phyloP scores from a whole-genome alignment of 2,797 vertebrate genomes.

The Anomalospiza imberbis region DNA sequence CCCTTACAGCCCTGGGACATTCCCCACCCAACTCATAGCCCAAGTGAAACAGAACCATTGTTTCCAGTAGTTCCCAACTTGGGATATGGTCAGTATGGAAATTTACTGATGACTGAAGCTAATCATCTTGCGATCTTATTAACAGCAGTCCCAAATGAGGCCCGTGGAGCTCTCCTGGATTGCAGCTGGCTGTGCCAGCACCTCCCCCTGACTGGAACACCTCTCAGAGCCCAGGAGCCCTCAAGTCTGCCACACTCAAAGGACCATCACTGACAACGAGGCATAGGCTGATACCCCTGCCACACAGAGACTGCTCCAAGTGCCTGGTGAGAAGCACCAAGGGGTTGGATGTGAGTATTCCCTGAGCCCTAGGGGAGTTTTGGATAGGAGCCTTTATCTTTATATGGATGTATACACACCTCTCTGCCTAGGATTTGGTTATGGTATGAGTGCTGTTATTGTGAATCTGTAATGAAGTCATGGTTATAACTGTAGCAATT shows the following conservation, averaged over 20 bases:
- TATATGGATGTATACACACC: too few species aligned
- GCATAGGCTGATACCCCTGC: not conserved
- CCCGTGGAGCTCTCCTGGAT: not conserved
- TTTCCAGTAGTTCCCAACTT: not conserved
- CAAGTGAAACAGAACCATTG: not conserved
- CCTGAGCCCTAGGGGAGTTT: not conserved
- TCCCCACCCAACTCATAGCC: not conserved
- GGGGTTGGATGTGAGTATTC: not conserved
- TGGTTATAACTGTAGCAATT: not conserved
- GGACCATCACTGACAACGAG: not conserved
- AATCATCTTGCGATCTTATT: not conserved
- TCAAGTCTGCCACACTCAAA: not conserved
- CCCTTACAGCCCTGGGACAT: not conserved
- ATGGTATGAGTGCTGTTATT: not conserved
- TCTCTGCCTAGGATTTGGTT: not conserved
- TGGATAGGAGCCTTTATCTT: not conserved
- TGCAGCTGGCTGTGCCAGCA: not conserved
- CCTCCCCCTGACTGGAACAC: not conserved
- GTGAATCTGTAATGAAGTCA: not conserved
- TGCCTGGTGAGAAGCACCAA: not conserved
- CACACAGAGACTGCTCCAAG: not conserved
- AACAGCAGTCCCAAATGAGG: not conserved
- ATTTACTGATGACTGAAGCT: not conserved
- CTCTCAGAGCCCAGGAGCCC: not conserved
- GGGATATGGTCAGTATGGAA: not conserved